Conservation (phyloP, 2,888 invertebrate genomes). For the Leptinotarsa peninsularis region DNA sequence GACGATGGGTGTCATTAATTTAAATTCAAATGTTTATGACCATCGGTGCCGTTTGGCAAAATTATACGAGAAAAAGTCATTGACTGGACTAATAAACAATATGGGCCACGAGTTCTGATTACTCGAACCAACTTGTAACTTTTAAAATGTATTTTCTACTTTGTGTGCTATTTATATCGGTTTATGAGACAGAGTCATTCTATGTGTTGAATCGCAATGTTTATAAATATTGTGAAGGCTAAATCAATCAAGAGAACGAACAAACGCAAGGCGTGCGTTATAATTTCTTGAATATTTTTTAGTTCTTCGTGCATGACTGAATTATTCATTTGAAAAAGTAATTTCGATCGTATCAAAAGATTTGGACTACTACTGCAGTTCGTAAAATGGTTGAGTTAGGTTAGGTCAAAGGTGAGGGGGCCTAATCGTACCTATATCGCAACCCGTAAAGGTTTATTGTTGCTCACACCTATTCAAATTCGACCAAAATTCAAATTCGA, state of each 20-base stretch:
- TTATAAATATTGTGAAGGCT: constrained; percentile 28
- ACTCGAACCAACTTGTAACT: not conserved
- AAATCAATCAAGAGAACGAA: constrained; percentile 8
- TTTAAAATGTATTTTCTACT: not conserved
- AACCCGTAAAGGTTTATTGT: too few species aligned
- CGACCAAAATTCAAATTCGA: too few species aligned
- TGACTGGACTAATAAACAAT: not conserved
- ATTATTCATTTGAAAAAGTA: not conserved
- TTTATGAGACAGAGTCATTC: constrained; percentile 16
- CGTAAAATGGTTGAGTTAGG: too few species aligned
- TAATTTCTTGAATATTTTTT: not conserved
- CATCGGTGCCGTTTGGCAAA: too few species aligned
- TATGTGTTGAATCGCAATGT: constrained; percentile 25
- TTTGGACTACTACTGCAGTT: too few species aligned
- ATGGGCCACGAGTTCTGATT: not conserved
- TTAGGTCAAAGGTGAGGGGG: too few species aligned
- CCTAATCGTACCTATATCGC: too few species aligned
- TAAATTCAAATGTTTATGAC: too few species aligned
- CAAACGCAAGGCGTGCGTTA: not conserved
- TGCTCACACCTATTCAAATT: too few species aligned
- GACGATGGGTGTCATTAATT: too few species aligned
- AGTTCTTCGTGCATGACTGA: not conserved
- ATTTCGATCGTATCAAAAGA: too few species aligned
- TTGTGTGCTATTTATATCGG: not conserved
- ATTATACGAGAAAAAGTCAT: too few species aligned